A percentile compares a stretch with the other conserved stretches of the same genome.
phyloP scores from a whole-genome alignment of 2,113 vertebrate species.

The Myotis yumanensis region DNA sequence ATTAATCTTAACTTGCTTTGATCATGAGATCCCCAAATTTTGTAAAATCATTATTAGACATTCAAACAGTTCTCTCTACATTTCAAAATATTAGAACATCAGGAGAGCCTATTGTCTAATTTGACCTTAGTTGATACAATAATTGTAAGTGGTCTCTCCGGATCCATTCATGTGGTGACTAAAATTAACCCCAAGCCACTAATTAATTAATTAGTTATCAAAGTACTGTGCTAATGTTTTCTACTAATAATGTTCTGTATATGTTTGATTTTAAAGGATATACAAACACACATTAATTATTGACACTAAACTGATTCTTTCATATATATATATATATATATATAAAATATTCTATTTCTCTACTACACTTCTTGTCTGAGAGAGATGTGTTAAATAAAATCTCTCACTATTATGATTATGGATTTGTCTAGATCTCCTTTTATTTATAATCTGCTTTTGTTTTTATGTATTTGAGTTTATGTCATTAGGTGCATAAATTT shows the following conservation, averaged over 20 bases:
- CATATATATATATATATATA: not conserved
- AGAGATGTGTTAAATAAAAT: not conserved
- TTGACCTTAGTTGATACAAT: constrained; percentile 58
- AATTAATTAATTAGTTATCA: constrained; percentile 60
- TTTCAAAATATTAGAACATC: constrained; percentile 53
- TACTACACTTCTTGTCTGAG: not conserved
- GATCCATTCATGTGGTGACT: constrained; percentile 37
- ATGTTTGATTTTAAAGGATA: constrained; percentile 28
- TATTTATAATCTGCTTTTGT: not conserved
- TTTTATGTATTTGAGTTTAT: not conserved
- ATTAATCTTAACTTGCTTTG: constrained; percentile 23
- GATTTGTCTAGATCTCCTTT: not conserved
- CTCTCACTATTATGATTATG: not conserved
- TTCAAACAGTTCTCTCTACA: constrained; percentile 16
- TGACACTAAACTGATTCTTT: not conserved
- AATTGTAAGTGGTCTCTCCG: constrained; percentile 52
- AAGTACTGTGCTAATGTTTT: constrained; percentile 42
- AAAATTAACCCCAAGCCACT: constrained; percentile 66
- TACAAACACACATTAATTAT: not conserved
- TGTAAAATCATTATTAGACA: constrained; percentile 52
- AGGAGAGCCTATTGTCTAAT: constrained; percentile 32
- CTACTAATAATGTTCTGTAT: constrained; percentile 17
- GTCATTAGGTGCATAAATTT: not conserved
- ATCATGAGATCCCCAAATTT: not conserved
- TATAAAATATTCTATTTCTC: not conserved